Base-by-base conservation (phyloP, 30 jellyfish, hydroid and myxozoan genomes). In the Mastigias papua region DNA sequence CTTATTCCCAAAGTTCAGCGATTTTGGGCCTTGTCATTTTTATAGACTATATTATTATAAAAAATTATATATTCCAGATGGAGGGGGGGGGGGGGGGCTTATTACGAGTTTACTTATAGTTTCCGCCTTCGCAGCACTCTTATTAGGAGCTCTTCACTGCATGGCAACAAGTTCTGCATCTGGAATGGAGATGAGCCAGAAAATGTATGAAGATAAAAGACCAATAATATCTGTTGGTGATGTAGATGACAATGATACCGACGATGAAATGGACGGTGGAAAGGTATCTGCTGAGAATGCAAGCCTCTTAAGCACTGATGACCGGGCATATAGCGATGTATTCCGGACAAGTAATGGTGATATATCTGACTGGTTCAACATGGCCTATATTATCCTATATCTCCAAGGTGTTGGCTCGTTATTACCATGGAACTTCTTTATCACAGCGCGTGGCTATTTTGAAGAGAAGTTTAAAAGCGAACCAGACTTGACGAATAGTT, bases 391-490 rank as follows among this genome's bases (percentile, higher is more conserved):
- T 22, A 96, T 96, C 48, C 68, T 96, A 17, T 86, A 86, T 60
- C 90, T 96, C 26, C 98, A 96, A 71, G 99, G 99, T 51, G 91
- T 96, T 28, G 99, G 99, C 42, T 92, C 96, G 81, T 82, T 96
- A 75, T 76, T 96, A 62, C 99, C 99, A 0, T 96, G 99, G 99
- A 96, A 91, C 68, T 96, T 91, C 90, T 96, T 96, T 80, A 96
- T 96, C 50, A 96, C 99, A 28, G 99, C 98, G 3, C 90, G 81
- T 17, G 95, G 91, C 9, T 96, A 96, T 72, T 96, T 96, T 60
- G 50, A 50, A 27, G 34, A 77, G 74, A 96, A 96, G 66, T 96
- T 89, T 49, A 31, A 57, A 22, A 62, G 69, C 8, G 95, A 96
- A 30, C 88, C 91, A 2, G 33, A 90, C 0, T 65, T 96, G 50